Percentiles rank a stretch among this genome's conserved stretches.
These are phyloP conservation scores for Drosophila chauvacae DNA, from an alignment of 1,140 invertebrate genomes.

Conservation along the genomic window DNA sequence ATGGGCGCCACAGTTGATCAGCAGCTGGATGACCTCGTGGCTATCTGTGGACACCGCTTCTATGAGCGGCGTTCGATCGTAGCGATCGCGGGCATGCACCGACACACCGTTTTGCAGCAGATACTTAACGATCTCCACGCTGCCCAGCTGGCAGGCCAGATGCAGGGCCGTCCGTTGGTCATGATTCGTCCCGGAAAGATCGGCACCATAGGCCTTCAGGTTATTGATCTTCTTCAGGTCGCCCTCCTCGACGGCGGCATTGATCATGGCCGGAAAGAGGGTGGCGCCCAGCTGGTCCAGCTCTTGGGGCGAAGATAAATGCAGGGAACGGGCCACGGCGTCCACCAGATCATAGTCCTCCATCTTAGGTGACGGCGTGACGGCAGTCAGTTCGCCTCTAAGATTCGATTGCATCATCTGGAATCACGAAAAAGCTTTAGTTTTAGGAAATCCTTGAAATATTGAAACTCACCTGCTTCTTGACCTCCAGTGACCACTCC, in stretches of 20 bases:
- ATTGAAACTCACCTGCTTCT: conserved; percentile 85
- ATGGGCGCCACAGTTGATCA: conserved; percentile 89
- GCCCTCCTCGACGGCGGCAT: conserved; percentile 89
- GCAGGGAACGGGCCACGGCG: conserved; percentile 88
- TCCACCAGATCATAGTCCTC: conserved; percentile 86
- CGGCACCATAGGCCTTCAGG: conserved; percentile 87
- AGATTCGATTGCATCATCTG: conserved; percentile 92
- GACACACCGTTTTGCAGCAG: conserved; percentile 92
- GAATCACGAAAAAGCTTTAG: conserved; percentile 2
- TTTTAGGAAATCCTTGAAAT: not conserved
- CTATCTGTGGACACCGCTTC: conserved; percentile 88
- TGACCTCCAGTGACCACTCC: conserved; percentile 90
- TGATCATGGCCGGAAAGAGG: conserved; percentile 92
- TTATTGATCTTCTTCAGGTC: conserved; percentile 87
- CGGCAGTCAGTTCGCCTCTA: conserved; percentile 86
- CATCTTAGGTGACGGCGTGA: conserved; percentile 80
- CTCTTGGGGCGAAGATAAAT: conserved; percentile 89
- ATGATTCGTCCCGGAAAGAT: conserved; percentile 91
- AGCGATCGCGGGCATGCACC: conserved; percentile 88
- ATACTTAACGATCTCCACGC: conserved; percentile 89
- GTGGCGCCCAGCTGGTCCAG: conserved; percentile 89
- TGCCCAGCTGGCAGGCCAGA: conserved; percentile 90
- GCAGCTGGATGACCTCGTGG: conserved; percentile 87
- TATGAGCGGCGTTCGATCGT: conserved; percentile 87
- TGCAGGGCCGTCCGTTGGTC: conserved; percentile 93